Evolutionary conservation across 2,797 vertebrate genomes (phyloP).

Genomic region (Pantherophis vulpinus): DNA sequence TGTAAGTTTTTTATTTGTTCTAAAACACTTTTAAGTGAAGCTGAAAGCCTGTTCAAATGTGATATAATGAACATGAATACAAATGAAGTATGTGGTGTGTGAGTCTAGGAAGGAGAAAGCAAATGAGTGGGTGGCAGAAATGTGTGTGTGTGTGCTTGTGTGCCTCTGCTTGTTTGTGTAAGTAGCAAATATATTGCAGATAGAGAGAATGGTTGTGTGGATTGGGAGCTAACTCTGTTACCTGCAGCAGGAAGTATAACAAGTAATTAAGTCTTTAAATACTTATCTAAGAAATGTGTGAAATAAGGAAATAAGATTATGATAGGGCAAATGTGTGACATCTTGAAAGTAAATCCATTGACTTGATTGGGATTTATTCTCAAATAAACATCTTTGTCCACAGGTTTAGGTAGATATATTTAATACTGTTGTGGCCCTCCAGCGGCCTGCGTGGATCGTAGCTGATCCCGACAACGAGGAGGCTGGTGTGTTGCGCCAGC

Average conservation of each 20-base stretch:
- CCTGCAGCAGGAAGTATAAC: neutral
- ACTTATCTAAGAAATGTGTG: neutral
- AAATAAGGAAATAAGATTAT: neutral
- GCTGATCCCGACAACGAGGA: too few species aligned
- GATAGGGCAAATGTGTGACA: neutral
- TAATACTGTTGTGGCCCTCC: neutral
- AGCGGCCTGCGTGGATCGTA: too few species aligned
- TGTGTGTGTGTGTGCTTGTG: neutral
- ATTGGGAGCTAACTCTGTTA: neutral
- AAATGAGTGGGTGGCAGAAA: slow-evolving; percentile 10
- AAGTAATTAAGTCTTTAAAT: neutral
- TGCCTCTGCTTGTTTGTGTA: neutral
- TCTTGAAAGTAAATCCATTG: neutral
- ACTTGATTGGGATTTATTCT: neutral
- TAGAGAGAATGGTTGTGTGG: neutral
- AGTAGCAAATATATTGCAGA: neutral
- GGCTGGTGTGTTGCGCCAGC: too few species aligned
- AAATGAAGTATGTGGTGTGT: slow-evolving; percentile 2
- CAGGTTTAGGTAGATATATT: neutral
- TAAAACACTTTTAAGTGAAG: slow-evolving; percentile 67
- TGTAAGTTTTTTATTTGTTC: slow-evolving; percentile 68
- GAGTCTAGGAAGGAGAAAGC: neutral
- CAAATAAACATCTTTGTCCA: neutral
- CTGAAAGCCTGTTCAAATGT: slow-evolving; percentile 56
- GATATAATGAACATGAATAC: slow-evolving; percentile 38